Percentiles rank a stretch among this genome's conserved stretches.
phyloP scores from a whole-genome alignment of 2,113 vertebrate species.

The Rhea americana region DNA sequence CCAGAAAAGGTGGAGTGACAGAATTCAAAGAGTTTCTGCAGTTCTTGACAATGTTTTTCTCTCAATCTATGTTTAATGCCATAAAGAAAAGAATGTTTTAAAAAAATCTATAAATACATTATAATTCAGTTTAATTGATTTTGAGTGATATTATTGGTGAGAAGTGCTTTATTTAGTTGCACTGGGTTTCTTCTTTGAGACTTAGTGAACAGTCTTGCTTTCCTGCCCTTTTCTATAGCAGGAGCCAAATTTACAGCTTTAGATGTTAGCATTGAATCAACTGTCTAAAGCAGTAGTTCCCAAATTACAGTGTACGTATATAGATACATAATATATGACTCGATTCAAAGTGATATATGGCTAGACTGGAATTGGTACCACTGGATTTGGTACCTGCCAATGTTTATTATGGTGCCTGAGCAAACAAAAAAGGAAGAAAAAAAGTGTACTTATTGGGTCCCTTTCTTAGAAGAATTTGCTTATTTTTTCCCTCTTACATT shows the following conservation, averaged over 20 bases:
- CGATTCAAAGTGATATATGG: background rate
- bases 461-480: background rate
- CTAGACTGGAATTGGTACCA: background rate
- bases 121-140: background rate
- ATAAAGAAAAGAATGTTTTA: background rate
- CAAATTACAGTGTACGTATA: background rate
- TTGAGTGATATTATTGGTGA: background rate
- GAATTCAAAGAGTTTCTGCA: background rate
- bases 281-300: background rate
- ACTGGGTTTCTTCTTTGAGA: background rate
- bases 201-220: background rate
- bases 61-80: background rate
- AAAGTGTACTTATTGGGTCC: background rate
- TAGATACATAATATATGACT: background rate
- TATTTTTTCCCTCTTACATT: background rate
- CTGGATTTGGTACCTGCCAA: background rate
- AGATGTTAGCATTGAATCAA: background rate
- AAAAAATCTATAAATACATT: background rate
- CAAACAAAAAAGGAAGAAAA: background rate
- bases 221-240: background rate
- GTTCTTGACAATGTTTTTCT: background rate
- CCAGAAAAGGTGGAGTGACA: background rate
- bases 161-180: background rate
- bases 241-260: background rate
- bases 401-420: background rate